Percentiles rank a stretch among this genome's conserved stretches.
phyloP scores from a whole-genome alignment of 2,113 vertebrate genomes.

The Ceyx cyanopectus region DNA sequence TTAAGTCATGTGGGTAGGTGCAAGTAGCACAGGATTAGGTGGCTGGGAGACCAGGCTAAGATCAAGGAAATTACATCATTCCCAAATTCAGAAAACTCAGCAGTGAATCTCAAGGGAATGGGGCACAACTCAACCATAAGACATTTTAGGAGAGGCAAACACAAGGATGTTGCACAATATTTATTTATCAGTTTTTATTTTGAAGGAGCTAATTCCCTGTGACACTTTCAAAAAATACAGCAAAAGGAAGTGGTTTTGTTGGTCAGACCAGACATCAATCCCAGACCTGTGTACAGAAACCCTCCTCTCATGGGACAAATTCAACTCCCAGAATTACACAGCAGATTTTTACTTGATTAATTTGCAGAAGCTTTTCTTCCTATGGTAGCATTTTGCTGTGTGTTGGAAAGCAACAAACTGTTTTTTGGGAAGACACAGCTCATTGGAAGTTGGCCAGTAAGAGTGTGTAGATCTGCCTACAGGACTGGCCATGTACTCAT shows the following conservation, averaged over 20 bases:
- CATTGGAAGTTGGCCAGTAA: neutral
- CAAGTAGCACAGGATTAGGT: constrained; percentile 58
- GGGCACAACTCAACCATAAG: neutral
- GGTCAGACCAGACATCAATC: neutral
- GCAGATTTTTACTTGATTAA: neutral
- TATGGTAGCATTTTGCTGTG: neutral
- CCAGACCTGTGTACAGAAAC: fast-evolving
- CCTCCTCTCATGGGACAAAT: neutral
- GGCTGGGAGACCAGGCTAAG: neutral
- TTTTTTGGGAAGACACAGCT: neutral
- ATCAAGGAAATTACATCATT: neutral
- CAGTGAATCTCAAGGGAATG: neutral
- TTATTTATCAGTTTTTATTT: neutral
- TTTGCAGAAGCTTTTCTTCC: neutral
- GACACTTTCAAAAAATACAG: neutral
- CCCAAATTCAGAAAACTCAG: neutral
- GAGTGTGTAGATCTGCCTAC: neutral
- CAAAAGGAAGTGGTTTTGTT: neutral
- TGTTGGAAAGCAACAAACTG: neutral
- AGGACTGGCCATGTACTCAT: too few relatives aligned
- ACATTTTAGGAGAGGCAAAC: neutral
- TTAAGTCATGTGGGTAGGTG: constrained; percentile 39
- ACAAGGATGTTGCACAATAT: neutral
- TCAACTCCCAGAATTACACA: neutral
- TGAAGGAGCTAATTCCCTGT: neutral